Evolutionary conservation across 2,113 vertebrate species (phyloP).

Genomic region (Eptatretus burgeri): DNA sequence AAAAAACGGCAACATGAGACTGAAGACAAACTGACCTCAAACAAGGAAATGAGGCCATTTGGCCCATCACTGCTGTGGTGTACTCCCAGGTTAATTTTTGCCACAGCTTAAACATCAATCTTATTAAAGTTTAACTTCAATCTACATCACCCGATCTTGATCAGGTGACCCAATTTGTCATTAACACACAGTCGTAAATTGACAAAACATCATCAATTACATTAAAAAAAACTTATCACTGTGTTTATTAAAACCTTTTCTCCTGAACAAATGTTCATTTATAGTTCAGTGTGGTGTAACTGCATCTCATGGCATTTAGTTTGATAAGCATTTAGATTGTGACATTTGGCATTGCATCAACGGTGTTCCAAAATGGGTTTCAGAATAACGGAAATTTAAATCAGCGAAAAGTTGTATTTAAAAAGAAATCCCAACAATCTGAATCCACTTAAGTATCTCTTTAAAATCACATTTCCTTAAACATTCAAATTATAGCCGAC

Average conservation of each 20-base stretch:
- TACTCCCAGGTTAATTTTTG: background rate
- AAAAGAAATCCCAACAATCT: background rate
- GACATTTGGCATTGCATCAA: background rate
- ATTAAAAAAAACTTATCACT: background rate
- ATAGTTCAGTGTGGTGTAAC: background rate
- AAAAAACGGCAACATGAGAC: background rate
- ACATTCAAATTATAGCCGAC: background rate
- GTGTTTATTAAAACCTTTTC: background rate
- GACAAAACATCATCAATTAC: background rate
- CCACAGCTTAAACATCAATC: background rate
- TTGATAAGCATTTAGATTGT: background rate
- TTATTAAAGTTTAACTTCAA: background rate
- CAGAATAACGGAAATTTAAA: background rate
- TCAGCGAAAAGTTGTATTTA: background rate
- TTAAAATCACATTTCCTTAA: background rate
- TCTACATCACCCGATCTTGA: background rate
- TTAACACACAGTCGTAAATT: background rate
- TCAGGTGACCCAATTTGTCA: background rate
- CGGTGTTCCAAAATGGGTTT: background rate
- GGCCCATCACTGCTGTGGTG: background rate
- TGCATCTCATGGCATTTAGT: background rate
- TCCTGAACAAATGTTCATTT: too few species aligned
- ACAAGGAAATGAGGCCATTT: background rate
- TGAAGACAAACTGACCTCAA: background rate
- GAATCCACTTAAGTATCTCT: background rate